These are phyloP conservation scores for Lasioglossum marginatum DNA, from an alignment of 2,888 invertebrate species.

Conservation along the genomic window DNA sequence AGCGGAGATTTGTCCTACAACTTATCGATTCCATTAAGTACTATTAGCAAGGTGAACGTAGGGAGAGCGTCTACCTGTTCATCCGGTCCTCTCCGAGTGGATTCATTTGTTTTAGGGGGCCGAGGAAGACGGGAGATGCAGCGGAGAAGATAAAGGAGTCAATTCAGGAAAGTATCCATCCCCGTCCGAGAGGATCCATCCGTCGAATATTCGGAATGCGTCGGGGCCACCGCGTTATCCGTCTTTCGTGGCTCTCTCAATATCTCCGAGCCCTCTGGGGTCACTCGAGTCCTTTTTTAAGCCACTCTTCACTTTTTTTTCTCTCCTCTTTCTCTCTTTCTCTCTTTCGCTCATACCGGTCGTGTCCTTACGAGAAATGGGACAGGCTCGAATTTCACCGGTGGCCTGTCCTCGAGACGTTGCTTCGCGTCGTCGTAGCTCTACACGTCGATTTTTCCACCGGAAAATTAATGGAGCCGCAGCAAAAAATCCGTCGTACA, in stretches of 20 bases:
- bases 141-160: constrained; percentile 68
- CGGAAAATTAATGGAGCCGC: constrained; percentile 75
- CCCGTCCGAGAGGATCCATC: constrained; percentile 27
- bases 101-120: constrained; percentile 74
- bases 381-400: constrained; percentile 75
- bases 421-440: constrained; percentile 69
- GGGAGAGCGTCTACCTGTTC: constrained; percentile 45
- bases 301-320: background rate
- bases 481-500: constrained; percentile 21
- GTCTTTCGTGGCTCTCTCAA: constrained; percentile 50
- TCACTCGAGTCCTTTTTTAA: constrained; percentile 5
- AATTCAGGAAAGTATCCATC: constrained; percentile 47
- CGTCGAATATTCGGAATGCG: constrained; percentile 61
- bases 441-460: constrained; percentile 76
- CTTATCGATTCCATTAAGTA: constrained; percentile 80
- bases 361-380: constrained; percentile 51
- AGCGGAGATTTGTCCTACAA: constrained; percentile 76
- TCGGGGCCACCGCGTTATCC: constrained; percentile 43
- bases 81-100: constrained; percentile 61
- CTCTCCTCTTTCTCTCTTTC: background rate
- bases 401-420: constrained; percentile 50
- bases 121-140: constrained; percentile 56
- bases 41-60: constrained; percentile 71
- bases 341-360: background rate
- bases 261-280: constrained; percentile 25